phyloP scores from a whole-genome alignment of 2,113 vertebrate species.

The Neolamprologus cancellatus region DNA sequence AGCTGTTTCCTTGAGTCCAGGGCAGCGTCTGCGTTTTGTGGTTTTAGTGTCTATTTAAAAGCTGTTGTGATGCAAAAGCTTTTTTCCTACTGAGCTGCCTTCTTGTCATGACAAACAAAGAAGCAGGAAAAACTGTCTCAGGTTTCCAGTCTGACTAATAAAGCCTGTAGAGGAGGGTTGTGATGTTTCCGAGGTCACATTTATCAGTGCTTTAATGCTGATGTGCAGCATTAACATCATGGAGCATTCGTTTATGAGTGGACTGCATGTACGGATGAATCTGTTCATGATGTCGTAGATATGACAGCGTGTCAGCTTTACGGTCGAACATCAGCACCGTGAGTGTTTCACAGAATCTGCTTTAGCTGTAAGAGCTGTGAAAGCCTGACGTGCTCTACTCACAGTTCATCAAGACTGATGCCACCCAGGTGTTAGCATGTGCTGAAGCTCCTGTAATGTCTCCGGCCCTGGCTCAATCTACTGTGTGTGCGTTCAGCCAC shows the following conservation, averaged over 20 bases:
- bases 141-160: not conserved
- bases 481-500: not conserved
- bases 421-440: not conserved
- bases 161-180: too few relatives aligned
- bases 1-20: not conserved
- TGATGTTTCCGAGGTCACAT: not conserved
- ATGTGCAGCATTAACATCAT: not conserved
- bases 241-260: not conserved
- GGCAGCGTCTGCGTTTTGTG: not conserved
- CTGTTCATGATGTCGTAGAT: too few relatives aligned
- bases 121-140: not conserved
- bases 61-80: not conserved
- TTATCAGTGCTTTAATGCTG: not conserved
- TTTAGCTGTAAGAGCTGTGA: not conserved
- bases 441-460: not conserved
- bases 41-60: not conserved
- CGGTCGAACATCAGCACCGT: not conserved
- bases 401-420: not conserved
- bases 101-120: not conserved
- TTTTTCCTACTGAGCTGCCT: not conserved
- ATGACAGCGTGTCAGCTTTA: not conserved
- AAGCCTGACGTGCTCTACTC: not conserved
- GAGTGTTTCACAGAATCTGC: not conserved
- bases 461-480: not conserved
- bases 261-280: not conserved